These are phyloP conservation scores for Coptotermes formosanus DNA, from an alignment of 1,140 invertebrate species.

Conservation along the genomic window DNA sequence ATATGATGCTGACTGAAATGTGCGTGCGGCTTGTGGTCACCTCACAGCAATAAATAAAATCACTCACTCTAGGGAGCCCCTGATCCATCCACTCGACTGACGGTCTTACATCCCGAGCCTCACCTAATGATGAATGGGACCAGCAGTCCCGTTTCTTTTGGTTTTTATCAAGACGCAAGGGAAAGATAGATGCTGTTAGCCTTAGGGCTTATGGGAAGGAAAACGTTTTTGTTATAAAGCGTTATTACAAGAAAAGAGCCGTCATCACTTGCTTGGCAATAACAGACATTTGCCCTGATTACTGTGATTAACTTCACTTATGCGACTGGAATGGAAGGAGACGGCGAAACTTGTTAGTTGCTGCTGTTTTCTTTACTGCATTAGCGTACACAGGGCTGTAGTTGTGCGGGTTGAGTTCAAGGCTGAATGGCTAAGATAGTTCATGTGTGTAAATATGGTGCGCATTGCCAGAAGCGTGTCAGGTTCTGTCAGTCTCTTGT, in stretches of 20 bases:
- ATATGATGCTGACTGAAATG: background rate
- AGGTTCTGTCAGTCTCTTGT: too few relatives aligned
- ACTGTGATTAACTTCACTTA: background rate
- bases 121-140: background rate
- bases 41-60: conserved; percentile 1
- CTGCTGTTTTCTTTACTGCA: background rate
- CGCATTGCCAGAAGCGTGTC: too few relatives aligned
- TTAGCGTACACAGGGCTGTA: too few relatives aligned
- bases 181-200: background rate
- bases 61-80: background rate
- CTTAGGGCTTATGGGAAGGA: background rate
- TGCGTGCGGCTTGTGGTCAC: background rate
- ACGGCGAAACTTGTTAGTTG: background rate
- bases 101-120: background rate
- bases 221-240: background rate
- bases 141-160: background rate
- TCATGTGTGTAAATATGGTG: too few relatives aligned
- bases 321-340: background rate
- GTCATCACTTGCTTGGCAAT: background rate
- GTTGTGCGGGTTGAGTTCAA: too few relatives aligned
- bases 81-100: background rate
- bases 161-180: background rate
- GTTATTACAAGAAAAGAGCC: background rate
- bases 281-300: background rate
- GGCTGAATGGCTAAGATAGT: too few relatives aligned